Percentiles rank a stretch among this genome's conserved stretches.
Evolutionary conservation across 2,797 vertebrate genomes (phyloP).

Genomic region (Argyrosomus regius): DNA sequence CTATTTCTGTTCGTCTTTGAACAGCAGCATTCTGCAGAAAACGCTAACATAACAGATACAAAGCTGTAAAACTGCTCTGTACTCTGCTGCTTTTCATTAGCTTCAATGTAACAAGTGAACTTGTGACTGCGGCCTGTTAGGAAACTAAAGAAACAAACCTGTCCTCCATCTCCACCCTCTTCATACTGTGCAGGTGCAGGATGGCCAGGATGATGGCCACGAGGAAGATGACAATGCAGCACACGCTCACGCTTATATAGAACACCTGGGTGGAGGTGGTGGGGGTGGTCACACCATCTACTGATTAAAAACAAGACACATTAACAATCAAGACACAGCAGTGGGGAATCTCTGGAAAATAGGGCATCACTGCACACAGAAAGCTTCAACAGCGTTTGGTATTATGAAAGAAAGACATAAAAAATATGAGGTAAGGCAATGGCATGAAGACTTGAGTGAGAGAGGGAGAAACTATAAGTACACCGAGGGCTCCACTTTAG

Average conservation of each 20-base stretch:
- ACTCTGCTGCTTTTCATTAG: slow-evolving; percentile 12
- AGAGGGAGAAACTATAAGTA: slow-evolving; percentile 13
- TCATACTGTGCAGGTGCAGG: slow-evolving; percentile 99
- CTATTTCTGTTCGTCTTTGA: slow-evolving; percentile 32
- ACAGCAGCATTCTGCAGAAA: slow-evolving; percentile 13
- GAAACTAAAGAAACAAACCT: slow-evolving; percentile 84
- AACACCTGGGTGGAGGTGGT: slow-evolving; percentile 98
- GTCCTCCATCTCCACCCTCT: slow-evolving; percentile 97
- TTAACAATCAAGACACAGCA: slow-evolving; percentile 11
- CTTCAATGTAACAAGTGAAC: neutral
- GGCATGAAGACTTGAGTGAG: slow-evolving; percentile 17
- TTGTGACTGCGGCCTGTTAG: neutral
- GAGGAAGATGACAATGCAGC: slow-evolving; percentile 98
- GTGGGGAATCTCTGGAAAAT: neutral
- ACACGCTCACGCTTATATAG: slow-evolving; percentile 98
- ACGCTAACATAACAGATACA: neutral
- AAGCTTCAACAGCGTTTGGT: neutral
- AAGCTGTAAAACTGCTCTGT: neutral
- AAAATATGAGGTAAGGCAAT: slow-evolving; percentile 14
- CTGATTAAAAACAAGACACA: slow-evolving; percentile 74
- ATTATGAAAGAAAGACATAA: slow-evolving; percentile 5
- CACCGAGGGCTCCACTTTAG: slow-evolving; percentile 39
- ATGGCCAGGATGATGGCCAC: slow-evolving; percentile 98
- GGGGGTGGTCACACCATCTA: slow-evolving; percentile 90
- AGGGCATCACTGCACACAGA: neutral